Evolutionary conservation across 2,113 vertebrate genomes (phyloP), one percentile per base, ranked within the genome.

Genomic region (Chionodraco myersi): DNA sequence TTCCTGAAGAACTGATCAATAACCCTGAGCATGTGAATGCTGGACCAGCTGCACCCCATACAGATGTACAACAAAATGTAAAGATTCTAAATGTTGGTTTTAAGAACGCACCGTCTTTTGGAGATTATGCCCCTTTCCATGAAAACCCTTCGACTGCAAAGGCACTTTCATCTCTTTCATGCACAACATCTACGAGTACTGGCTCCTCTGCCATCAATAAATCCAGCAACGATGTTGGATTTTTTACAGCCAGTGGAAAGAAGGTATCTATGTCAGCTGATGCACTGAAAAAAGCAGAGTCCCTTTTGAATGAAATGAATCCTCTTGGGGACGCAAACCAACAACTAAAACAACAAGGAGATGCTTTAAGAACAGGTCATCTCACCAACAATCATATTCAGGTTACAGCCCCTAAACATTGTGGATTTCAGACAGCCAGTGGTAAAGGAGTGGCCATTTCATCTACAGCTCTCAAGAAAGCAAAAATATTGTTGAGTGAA

Each of bases 371-470:
- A 61, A 12, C 58, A 15, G 34, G 26, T 26, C 16, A 59, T 52
- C 21, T 23, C 15, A n/a, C 5, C 18, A 45, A 23, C 15, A 45
- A 23, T 68, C 51, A 44, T 4, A 54, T 18, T 47, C 60, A 64
- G 6, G 41, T 2, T n/a, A 30, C 18, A 14, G 5, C 77, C 56
- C 18, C 64, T 70, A 62, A 84, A 80, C 75, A 72, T 70, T 88
- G 83, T 83, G 95, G 95, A 2, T 97, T 97, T 91, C 96, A 91
- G 82, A 96, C 94, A 52, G 96, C 94, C 78, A 45, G 61, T 8
- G 95, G 95, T 58, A 96, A 95, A 90, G 83, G 67, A 10, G 93
- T 96, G 14, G 21, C 64, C 0, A 16, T 96, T 63, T 96, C 96
- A 85, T 84, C 93, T 79, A 89, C 77, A 54, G 92, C 96, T 47